Evolutionary conservation across 2,888 invertebrate genomes (phyloP).

Genomic region (Ganaspis brasiliensis): DNA sequence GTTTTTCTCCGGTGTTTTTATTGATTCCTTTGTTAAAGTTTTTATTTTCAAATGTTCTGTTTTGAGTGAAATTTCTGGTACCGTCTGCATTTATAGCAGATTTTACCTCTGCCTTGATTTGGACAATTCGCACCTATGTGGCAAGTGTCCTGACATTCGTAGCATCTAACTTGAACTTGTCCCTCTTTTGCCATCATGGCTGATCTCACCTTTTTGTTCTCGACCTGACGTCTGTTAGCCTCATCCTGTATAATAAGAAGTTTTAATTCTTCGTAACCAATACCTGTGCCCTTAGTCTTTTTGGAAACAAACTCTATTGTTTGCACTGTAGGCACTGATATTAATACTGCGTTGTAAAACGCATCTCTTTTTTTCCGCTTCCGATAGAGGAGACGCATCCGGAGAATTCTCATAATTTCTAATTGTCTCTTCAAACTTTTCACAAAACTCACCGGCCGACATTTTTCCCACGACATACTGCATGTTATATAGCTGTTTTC

Average conservation of each 20-base stretch:
- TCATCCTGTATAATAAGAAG: not conserved
- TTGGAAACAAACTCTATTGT: too few relatives aligned
- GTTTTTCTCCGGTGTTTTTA: not conserved
- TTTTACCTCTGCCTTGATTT: not conserved
- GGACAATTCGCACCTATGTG: not conserved
- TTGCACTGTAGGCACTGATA: not conserved
- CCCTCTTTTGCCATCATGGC: not conserved
- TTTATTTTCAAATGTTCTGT: too few relatives aligned
- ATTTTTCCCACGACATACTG: not conserved
- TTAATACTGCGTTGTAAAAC: not conserved
- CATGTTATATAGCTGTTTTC: not conserved
- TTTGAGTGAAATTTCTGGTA: not conserved
- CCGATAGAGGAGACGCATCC: not conserved
- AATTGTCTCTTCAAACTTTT: not conserved
- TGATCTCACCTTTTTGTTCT: not conserved
- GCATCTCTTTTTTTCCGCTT: not conserved
- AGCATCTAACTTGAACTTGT: not conserved
- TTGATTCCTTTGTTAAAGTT: too few relatives aligned
- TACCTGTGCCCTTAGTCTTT: too few relatives aligned
- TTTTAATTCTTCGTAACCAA: not conserved
- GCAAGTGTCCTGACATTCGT: not conserved
- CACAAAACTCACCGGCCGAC: not conserved
- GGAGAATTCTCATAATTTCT: not conserved
- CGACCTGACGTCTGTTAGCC: not conserved
- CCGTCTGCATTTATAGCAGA: not conserved